A percentile compares a stretch with the other conserved stretches of the same genome.
Evolutionary conservation across 2,888 invertebrate genomes (phyloP).

Genomic region (Drosophila diplacantha): DNA sequence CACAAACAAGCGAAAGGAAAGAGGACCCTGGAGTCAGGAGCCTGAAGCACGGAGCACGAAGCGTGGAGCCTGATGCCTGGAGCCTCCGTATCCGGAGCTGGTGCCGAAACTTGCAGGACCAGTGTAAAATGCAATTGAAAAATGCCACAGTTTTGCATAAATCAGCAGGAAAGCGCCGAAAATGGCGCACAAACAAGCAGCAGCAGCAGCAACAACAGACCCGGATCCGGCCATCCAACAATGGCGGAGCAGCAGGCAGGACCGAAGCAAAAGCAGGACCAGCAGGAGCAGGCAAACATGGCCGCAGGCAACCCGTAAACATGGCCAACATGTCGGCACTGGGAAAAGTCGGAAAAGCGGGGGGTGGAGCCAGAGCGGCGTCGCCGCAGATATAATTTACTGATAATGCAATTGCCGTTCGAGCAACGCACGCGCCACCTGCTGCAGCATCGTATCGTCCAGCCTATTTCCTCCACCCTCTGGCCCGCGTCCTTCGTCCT

Average conservation of each 20-base stretch:
- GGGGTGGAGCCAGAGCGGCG: constrained; percentile 8
- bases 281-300: constrained; percentile 52
- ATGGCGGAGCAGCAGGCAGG: constrained; percentile 17
- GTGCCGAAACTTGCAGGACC: constrained; percentile 48
- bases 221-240: constrained; percentile 30
- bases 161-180: constrained; percentile 68
- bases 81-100: constrained; percentile 28
- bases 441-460: constrained; percentile 29
- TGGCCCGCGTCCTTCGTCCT: constrained; percentile 6
- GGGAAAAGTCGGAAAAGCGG: constrained; percentile 20
- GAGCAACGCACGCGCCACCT: constrained; percentile 34
- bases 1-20: constrained; percentile 39
- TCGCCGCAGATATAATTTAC: constrained; percentile 66
- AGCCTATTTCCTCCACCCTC: neutral
- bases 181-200: constrained; percentile 57
- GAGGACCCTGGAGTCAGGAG: constrained; percentile 32
- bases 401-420: constrained; percentile 56
- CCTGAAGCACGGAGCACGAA: constrained; percentile 10
- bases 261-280: constrained; percentile 13
- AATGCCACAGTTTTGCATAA: constrained; percentile 70
- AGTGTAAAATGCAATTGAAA: constrained; percentile 66
- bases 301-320: constrained; percentile 57
- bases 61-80: constrained; percentile 13
- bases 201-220: constrained; percentile 19
- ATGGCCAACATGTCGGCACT: constrained; percentile 46